Conservation (phyloP, 2,113 vertebrate species). For the Sinocyclocheilus anshuiensis region DNA sequence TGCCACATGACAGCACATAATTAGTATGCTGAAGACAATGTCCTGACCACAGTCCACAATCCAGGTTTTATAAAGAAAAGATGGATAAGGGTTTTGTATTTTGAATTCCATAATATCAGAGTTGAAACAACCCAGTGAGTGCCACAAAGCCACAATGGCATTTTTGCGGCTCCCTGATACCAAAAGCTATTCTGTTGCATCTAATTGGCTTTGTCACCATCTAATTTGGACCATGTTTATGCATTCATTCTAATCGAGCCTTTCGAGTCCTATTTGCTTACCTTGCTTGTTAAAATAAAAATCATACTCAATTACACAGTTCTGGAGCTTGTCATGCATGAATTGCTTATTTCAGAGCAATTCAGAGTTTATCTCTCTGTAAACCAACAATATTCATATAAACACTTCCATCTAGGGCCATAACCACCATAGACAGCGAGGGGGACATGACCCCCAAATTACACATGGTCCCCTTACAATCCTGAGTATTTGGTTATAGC, state of each 20-base stretch:
- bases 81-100: neutral
- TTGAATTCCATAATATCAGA: conserved; percentile 21
- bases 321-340: neutral
- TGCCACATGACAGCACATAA: conserved; percentile 29
- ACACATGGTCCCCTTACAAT: neutral
- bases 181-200: neutral
- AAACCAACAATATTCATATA: conserved; percentile 8
- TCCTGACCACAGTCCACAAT: conserved; percentile 16
- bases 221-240: conserved; percentile 27
- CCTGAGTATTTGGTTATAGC: neutral
- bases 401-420: neutral
- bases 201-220: conserved; percentile 18
- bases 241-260: neutral
- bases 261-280: neutral
- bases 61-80: neutral
- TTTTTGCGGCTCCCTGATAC: conserved; percentile 28
- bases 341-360: neutral
- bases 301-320: neutral
- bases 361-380: neutral
- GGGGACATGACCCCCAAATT: conserved; percentile 19
- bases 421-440: neutral
- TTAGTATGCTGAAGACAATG: conserved; percentile 19
- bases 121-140: neutral
- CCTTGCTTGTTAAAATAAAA: neutral
- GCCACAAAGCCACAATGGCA: conserved; percentile 17